Percentiles rank a stretch among this genome's conserved stretches.
phyloP scores from a whole-genome alignment of 2,113 vertebrate species.

The Bubo blakistoni region DNA sequence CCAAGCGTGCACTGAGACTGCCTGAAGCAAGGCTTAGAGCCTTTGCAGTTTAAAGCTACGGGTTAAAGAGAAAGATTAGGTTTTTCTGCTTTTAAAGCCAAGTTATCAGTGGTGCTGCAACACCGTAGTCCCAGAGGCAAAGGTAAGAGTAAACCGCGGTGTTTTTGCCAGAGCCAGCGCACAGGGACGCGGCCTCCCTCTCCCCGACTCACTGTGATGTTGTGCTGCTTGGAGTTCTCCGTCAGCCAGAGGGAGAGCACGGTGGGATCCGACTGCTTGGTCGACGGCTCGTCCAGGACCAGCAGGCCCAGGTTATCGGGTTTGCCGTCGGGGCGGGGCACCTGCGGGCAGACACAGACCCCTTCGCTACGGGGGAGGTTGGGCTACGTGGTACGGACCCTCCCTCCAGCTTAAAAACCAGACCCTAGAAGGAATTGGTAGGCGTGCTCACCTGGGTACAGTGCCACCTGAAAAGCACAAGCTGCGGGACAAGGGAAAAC shows the following conservation, averaged over 20 bases:
- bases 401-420: neutral
- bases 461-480: neutral
- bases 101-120: neutral
- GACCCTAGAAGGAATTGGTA: neutral
- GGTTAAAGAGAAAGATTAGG: neutral
- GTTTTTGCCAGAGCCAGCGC: neutral
- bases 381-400: neutral
- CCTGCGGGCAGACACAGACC: slow-evolving; percentile 69
- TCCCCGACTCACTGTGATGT: slow-evolving; percentile 71
- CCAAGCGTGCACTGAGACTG: neutral
- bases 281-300: slow-evolving; percentile 91
- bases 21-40: neutral
- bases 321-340: slow-evolving; percentile 85
- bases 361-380: accelerated
- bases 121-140: too few relatives aligned
- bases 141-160: neutral
- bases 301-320: slow-evolving; percentile 86
- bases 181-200: neutral
- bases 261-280: slow-evolving; percentile 91
- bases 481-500: neutral
- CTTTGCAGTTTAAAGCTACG: neutral
- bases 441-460: accelerated
- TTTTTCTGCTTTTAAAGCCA: neutral
- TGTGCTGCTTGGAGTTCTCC: slow-evolving; percentile 91
- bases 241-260: slow-evolving; percentile 92